Base-by-base conservation (phyloP, 2,797 vertebrate species). In the Helarctos malayanus region DNA sequence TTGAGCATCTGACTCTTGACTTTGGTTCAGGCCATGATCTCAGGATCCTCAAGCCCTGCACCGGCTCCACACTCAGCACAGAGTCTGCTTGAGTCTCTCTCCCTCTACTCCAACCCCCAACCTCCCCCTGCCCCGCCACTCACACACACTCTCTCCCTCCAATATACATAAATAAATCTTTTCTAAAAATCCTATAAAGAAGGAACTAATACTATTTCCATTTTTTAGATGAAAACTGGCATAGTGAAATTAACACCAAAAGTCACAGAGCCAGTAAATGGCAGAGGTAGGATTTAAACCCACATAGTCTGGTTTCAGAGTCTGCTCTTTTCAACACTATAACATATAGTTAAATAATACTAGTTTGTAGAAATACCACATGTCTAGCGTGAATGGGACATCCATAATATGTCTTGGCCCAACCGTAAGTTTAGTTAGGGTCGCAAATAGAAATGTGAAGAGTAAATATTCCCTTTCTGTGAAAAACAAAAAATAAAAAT, bases 401-500 rank as follows among this genome's bases (percentile, higher is more conserved):
- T 38, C 2, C 8, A 69, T 11, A 80, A 69, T 11, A 80, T 38
- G 38, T 52, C 52, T 47, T 47, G 18, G 45, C 16, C 29, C 35
- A 75, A 19, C 8, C 16, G 2, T 94, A 41, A 94, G 84, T 82
- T 88, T 80, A 88, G 69, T 75, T 76, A 78, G n/a, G 35, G 18
- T 94, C 52, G 91, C 19, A 69, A 7, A 82, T 1, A 88, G 25
- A 84, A 93, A 95, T 82, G 32, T 88, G 16, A 98, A 94, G 63
- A 96, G 5, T 18, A 93, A 92, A 63, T 41, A 57, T 41, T 96
- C 92, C 96, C 76, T 88, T 79, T 91, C 8, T 94, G 7, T 82
- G 54, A 93, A 69, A 94, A 93, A 82, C 18, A 94, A 95, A 92
- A 94, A 92, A 63, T 59, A 82, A 96, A 94, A 87, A 71, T 61